phyloP scores from a whole-genome alignment of 2,113 vertebrate genomes.

The Megatriorchis doriae region DNA sequence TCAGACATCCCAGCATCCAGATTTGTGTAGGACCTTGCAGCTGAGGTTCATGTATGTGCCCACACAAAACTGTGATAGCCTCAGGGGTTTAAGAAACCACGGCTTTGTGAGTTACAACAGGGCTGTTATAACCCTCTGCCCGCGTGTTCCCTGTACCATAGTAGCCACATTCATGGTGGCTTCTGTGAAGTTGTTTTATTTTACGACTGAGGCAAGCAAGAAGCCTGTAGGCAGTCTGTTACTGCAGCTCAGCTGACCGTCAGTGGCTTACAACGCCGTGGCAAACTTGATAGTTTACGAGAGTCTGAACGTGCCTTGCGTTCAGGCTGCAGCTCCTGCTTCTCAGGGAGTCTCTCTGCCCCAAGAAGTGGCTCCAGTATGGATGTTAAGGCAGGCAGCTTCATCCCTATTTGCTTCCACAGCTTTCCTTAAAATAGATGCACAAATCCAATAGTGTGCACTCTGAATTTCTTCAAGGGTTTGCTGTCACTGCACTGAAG shows the following conservation, averaged over 20 bases:
- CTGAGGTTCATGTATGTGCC: accelerated
- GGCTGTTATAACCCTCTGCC: neutral
- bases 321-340: neutral
- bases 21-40: neutral
- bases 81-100: neutral
- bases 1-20: neutral
- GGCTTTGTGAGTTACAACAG: neutral
- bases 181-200: neutral
- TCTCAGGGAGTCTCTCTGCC: neutral
- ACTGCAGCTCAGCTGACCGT: neutral
- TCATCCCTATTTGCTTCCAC: neutral
- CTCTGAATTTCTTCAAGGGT: neutral
- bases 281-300: neutral
- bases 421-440: neutral
- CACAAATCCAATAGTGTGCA: neutral
- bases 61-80: neutral
- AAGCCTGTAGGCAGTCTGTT: neutral
- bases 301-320: neutral
- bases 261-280: accelerated
- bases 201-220: neutral
- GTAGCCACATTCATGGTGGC: neutral
- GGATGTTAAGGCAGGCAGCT: neutral
- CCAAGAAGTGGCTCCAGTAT: neutral
- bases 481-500: neutral
- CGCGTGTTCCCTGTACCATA: accelerated